Conservation (phyloP, 2,797 vertebrate genomes). For the Cryptoblepharus egeriae region DNA sequence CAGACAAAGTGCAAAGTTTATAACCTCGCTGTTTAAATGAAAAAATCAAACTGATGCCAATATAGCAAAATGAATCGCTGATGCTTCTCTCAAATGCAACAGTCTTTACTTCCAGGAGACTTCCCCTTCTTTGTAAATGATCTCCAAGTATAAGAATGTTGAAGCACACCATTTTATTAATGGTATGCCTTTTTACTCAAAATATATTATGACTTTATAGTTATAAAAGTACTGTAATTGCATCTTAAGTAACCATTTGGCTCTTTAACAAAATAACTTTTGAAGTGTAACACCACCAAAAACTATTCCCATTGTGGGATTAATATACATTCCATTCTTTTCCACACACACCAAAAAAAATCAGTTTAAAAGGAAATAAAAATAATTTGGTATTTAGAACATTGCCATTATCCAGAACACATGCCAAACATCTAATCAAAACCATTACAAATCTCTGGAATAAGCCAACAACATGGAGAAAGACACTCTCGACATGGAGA, state of each 20-base stretch:
- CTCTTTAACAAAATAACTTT: not conserved
- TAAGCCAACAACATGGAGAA: not conserved
- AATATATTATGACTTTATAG: conserved; percentile 16
- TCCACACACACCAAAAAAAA: fast-evolving
- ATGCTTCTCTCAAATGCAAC: conserved; percentile 46
- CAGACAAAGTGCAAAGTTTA: not conserved
- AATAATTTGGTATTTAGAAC: conserved; percentile 20
- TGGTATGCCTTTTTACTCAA: conserved; percentile 40
- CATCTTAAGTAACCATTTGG: not conserved
- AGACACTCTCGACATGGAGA: fast-evolving
- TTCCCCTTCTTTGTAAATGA: not conserved
- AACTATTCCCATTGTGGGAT: not conserved
- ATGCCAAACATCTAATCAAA: conserved; percentile 21
- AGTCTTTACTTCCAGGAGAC: not conserved
- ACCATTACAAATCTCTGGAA: conserved; percentile 6
- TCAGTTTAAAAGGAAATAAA: conserved; percentile 23
- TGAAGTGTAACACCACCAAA: conserved; percentile 26
- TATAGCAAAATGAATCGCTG: conserved; percentile 42
- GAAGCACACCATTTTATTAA: not conserved
- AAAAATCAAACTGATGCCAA: conserved; percentile 68
- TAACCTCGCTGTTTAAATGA: conserved; percentile 66
- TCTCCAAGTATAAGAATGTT: not conserved
- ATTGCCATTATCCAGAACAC: not conserved
- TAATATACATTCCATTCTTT: conserved; percentile 3
- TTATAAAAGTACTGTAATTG: conserved; percentile 3